Conservation (phyloP, 2,113 vertebrate genomes). For the Rana temporaria region DNA sequence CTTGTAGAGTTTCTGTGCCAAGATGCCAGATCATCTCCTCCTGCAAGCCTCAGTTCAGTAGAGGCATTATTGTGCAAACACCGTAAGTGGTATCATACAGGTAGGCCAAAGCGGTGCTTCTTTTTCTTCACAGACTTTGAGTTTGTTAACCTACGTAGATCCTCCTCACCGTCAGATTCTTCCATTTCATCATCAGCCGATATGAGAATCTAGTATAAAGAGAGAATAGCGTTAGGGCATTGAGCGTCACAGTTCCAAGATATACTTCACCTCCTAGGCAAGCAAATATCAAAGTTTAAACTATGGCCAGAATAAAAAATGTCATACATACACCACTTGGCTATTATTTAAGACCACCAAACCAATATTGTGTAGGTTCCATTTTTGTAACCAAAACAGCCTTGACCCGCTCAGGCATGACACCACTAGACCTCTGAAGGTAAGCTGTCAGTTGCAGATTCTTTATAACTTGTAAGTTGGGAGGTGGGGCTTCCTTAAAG, state of each 20-base stretch:
- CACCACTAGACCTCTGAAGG: too few relatives aligned
- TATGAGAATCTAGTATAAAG: constrained; percentile 86
- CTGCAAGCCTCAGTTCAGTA: not conserved
- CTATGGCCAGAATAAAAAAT: too few relatives aligned
- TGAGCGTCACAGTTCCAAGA: too few relatives aligned
- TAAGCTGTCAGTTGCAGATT: too few relatives aligned
- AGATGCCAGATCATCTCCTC: constrained; percentile 8
- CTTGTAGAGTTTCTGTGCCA: constrained; percentile 24
- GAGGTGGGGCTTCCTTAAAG: too few relatives aligned
- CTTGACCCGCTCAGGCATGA: too few relatives aligned
- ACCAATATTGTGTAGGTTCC: not conserved
- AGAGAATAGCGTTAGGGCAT: not conserved
- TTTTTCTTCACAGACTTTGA: constrained; percentile 92
- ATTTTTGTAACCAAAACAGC: too few relatives aligned
- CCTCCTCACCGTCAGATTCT: constrained; percentile 89
- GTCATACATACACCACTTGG: too few relatives aligned
- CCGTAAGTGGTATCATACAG: constrained; percentile 78
- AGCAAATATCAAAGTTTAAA: too few relatives aligned
- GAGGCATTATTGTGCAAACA: constrained; percentile 12
- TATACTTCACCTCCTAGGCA: too few relatives aligned
- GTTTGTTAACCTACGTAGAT: constrained; percentile 84
- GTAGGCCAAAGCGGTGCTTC: constrained; percentile 92
- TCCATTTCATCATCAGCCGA: constrained; percentile 98
- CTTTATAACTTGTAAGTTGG: too few relatives aligned
- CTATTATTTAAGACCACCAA: not conserved